These are phyloP conservation scores for Rattus rattus DNA, from an alignment of 2,113 vertebrate species.

Conservation along the genomic window DNA sequence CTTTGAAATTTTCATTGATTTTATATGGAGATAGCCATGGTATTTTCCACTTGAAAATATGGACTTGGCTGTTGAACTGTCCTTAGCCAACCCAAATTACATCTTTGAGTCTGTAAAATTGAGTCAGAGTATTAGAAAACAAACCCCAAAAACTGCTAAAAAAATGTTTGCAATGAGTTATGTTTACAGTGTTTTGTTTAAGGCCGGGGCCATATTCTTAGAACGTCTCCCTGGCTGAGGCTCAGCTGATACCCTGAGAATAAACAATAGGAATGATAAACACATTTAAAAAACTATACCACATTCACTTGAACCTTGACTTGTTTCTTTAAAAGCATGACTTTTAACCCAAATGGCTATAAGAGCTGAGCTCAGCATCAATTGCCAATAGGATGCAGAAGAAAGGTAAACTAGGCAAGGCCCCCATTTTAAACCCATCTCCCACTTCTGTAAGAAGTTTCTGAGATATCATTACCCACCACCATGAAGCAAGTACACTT, in stretches of 20 bases:
- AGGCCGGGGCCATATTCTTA: not conserved
- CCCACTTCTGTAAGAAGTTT: not conserved
- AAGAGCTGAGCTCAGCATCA: not conserved
- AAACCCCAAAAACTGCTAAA: not conserved
- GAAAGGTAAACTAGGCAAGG: not conserved
- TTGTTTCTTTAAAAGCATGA: not conserved
- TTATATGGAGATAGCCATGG: not conserved
- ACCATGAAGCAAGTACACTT: not conserved
- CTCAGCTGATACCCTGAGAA: not conserved
- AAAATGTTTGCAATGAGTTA: not conserved
- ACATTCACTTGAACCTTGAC: not conserved
- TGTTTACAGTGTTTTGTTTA: not conserved
- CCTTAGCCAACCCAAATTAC: not conserved
- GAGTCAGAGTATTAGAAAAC: not conserved
- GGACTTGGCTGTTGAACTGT: not conserved
- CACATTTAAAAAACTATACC: not conserved
- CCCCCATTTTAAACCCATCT: not conserved
- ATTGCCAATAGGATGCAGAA: not conserved
- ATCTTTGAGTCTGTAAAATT: slow-evolving; percentile 22
- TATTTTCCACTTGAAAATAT: slow-evolving; percentile 32
- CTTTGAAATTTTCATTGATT: not conserved
- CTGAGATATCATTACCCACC: not conserved
- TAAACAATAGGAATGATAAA: not conserved
- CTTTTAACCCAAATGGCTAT: not conserved
- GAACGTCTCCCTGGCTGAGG: not conserved